phyloP scores from a whole-genome alignment of 2,113 vertebrate genomes.

The Rallus limicola region DNA sequence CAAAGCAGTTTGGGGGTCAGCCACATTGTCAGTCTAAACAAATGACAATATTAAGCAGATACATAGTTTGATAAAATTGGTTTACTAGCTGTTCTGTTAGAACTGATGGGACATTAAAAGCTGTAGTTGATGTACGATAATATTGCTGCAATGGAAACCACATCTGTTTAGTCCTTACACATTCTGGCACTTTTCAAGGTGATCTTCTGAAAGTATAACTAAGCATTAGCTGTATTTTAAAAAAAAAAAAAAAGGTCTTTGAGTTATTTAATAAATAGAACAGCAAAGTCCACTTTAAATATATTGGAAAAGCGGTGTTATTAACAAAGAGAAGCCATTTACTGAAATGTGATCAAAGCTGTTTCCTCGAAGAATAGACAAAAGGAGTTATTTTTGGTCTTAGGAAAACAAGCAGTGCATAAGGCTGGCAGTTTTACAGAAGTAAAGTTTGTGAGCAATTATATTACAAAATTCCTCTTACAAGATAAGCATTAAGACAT shows the following conservation, averaged over 20 bases:
- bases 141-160: not conserved
- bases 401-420: not conserved
- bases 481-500: not conserved
- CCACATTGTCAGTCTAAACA: not conserved
- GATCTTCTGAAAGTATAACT: not conserved
- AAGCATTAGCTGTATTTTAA: not conserved
- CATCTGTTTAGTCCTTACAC: not conserved
- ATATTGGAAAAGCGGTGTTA: not conserved
- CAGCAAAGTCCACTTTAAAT: not conserved
- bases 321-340: not conserved
- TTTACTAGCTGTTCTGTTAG: not conserved
- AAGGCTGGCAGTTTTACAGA: not conserved
- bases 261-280: not conserved
- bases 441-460: not conserved
- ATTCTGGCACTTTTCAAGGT: not conserved
- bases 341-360: not conserved
- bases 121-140: not conserved
- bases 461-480: not conserved
- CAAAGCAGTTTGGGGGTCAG: not conserved
- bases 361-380: not conserved
- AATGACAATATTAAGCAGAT: not conserved
- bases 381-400: constrained; percentile 28
- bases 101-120: not conserved
- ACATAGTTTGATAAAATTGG: not conserved
- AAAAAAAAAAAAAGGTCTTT: not conserved